Evolutionary conservation across 2,797 vertebrate species (phyloP), one percentile per base, ranked within the genome.

Genomic region (Galagoides demidoff): DNA sequence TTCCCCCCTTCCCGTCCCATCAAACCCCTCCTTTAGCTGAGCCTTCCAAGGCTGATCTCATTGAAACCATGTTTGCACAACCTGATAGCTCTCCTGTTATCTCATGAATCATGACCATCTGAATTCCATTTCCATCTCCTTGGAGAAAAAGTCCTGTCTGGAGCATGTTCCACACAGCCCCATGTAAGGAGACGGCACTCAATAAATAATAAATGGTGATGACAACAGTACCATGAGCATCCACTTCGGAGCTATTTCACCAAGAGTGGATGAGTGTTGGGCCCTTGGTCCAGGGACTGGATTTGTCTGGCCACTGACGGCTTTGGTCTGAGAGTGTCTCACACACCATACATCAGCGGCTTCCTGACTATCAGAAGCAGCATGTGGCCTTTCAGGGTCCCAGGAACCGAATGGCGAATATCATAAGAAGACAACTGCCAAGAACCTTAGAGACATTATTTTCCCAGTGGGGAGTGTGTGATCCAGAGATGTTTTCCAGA

Each of bases 61-160:
- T 43, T n/a, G 55, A 95, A 89, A 81, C 66, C n/a, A 7, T 6
- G 76, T 89, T 90, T 90, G 14, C 73, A 94, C 66, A 95, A 59
- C 52, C 57, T 59, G 68, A 85, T 76, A 64, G 63, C 85, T 96
- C 85, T 95, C 87, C 57, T 85, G 29, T 92, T 97, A 93, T 96
- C 92, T 95, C 49, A 89, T 93, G 84, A 95, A 89, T 95, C 85
- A 74, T 39, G 52, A 81, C 55, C 94, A 97, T 95, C 91, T 97
- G 96, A 97, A 93, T 95, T 97, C 82, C 52, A 97, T 97, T 97
- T 96, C 52, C 79, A 73, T 71, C 68, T 97, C 95, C 89, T 95
- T 95, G 49, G 81, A 85, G 61, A 73, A 90, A 92, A 95, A 70
- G 49, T n/a, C 59, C 61, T 73, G 89, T 95, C 96, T 96, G 89